phyloP scores from a whole-genome alignment of 2,113 vertebrate genomes.

The Xiphophorus maculatus region DNA sequence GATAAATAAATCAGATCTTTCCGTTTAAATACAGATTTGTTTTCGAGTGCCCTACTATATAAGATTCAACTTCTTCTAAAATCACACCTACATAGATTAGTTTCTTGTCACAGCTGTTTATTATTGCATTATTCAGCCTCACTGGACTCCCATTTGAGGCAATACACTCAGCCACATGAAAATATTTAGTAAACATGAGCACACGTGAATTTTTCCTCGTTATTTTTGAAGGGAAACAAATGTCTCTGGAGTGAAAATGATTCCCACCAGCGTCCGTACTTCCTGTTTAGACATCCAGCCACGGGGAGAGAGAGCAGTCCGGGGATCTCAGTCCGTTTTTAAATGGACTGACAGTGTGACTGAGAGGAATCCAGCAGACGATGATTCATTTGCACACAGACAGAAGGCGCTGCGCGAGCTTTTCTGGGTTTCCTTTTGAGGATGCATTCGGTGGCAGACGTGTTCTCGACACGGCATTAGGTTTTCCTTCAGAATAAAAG shows the following conservation, averaged over 20 bases:
- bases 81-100: neutral
- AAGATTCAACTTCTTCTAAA: neutral
- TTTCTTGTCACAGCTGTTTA: neutral
- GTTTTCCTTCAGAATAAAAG: neutral
- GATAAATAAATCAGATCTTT: neutral
- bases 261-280: conserved; percentile 44
- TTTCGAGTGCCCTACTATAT: neutral
- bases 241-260: conserved; percentile 35
- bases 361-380: neutral
- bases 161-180: neutral
- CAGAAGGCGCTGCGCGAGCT: neutral
- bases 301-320: conserved; percentile 36
- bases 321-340: neutral
- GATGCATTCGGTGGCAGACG: neutral
- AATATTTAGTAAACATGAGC: neutral
- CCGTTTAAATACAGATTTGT: neutral
- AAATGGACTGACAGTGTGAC: neutral
- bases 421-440: neutral
- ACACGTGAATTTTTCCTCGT: neutral
- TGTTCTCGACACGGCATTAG: neutral
- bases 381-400: neutral
- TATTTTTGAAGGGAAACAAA: conserved; percentile 33
- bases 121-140: neutral
- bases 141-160: neutral
- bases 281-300: conserved; percentile 61